Percentiles rank a stretch among this genome's conserved stretches.
Evolutionary conservation across 2,113 vertebrate species (phyloP).

Genomic region (Psephotus haematonotus): DNA sequence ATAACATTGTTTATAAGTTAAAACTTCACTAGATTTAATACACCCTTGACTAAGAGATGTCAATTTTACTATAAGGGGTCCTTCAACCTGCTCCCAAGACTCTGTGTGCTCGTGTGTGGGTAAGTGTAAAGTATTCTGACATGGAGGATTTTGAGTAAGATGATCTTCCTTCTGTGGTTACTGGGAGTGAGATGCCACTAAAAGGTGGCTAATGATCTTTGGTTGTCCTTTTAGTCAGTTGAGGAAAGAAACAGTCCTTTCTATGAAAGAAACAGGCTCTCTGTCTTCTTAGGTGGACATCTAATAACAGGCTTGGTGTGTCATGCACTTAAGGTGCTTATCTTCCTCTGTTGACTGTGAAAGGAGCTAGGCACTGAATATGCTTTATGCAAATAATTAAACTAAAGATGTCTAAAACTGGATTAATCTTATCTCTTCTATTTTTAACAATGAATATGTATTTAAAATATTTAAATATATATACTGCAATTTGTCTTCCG

Average conservation of each 20-base stretch:
- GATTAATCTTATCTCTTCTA: neutral
- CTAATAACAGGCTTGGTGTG: neutral
- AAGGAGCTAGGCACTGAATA: neutral
- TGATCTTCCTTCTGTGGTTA: neutral
- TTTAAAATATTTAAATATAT: neutral
- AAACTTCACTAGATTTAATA: neutral
- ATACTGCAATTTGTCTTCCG: neutral
- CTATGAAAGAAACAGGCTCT: neutral
- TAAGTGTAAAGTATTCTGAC: rapidly evolving
- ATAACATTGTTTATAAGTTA: neutral
- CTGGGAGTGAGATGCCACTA: neutral
- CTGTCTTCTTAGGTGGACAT: neutral
- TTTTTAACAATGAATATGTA: neutral
- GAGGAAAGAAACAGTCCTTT: neutral
- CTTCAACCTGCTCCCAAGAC: neutral
- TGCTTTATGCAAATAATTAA: neutral
- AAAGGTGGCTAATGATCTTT: neutral
- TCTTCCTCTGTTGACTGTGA: neutral
- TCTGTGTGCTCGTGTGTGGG: neutral
- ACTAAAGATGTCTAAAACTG: neutral
- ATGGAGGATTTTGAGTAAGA: neutral
- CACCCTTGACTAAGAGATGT: neutral
- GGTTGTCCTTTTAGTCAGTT: neutral
- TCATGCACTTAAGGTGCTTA: neutral
- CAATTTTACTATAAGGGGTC: neutral